Evolutionary conservation across 2,797 vertebrate genomes (phyloP), one percentile per base, ranked within the genome.

Genomic region (Syngnathus rostellatus): DNA sequence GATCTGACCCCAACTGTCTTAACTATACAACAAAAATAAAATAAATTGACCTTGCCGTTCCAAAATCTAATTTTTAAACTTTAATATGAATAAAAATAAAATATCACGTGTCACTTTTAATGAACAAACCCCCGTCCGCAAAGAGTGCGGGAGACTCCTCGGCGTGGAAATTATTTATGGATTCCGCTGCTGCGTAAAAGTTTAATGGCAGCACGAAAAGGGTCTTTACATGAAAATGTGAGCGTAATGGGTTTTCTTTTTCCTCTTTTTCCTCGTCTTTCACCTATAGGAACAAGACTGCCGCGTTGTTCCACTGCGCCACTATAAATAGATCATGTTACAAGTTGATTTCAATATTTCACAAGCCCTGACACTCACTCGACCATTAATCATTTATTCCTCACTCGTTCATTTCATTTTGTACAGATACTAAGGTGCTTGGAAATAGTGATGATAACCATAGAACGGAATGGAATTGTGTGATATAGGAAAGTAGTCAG

Each of bases 301-400:
- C 71, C 23, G 62, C 70, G 69, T 14, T 25, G 63, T 81, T 80
- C 77, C 84, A 74, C 85, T 77, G 63, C 72, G 74, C 77, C 23
- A 3, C 84, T 88, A 88, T 85, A 88, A 87, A 89, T 88, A 87
- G 78, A 82, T 70, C 73, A 81, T 85, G 86, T 85, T 86, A 85
- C 84, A 82, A 84, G 45, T 46, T 46, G 45, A 46, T 16, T 46
- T 87, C 83, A 86, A 86, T 83, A 87, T 87, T 87, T 87, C 75
- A 86, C n/a, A 70, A 77, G 75, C 65, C 74, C 77, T 74, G 73
- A 68, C 66, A 75, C 80, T 83, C 85, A 87, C 86, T 81, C 83
- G 68, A 87, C 59, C 76, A 87, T 88, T 79, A 85, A 87, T 87
- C 71, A 85, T 88, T 86, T 70, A 87, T 66, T 51, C 46, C 71